Conservation (phyloP, 2,797 vertebrate species). For the Diceros bicornis region DNA sequence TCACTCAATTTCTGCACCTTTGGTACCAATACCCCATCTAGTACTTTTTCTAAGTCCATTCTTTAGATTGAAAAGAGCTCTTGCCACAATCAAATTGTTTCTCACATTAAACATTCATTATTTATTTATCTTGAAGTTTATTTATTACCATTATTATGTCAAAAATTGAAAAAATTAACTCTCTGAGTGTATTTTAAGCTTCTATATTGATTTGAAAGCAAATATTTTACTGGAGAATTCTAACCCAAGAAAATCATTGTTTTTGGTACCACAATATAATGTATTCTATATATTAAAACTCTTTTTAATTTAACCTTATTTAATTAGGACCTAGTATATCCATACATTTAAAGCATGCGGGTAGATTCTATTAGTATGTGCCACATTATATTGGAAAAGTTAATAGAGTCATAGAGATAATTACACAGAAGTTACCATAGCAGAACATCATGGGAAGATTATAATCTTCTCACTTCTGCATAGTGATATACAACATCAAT, state of each 20-base stretch:
- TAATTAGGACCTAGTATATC: background rate
- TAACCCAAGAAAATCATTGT: background rate
- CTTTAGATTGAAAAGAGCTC: background rate
- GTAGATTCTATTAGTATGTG: background rate
- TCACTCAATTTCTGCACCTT: background rate
- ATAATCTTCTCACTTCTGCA: background rate
- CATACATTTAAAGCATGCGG: background rate
- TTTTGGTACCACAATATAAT: background rate
- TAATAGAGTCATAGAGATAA: background rate
- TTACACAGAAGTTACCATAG: background rate
- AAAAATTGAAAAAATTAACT: background rate
- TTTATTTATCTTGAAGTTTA: background rate
- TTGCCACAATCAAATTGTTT: background rate
- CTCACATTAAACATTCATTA: background rate
- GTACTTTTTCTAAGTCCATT: background rate
- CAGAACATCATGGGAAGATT: background rate
- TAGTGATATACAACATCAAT: background rate
- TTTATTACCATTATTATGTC: background rate
- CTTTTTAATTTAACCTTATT: background rate
- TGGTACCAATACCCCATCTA: background rate
- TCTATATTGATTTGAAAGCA: background rate
- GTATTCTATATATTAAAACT: background rate
- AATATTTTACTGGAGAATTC: background rate
- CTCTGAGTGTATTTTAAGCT: background rate
- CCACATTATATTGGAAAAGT: background rate